Evolutionary conservation across 2,113 vertebrate species (phyloP).

Genomic region (Rhombomys opimus): DNA sequence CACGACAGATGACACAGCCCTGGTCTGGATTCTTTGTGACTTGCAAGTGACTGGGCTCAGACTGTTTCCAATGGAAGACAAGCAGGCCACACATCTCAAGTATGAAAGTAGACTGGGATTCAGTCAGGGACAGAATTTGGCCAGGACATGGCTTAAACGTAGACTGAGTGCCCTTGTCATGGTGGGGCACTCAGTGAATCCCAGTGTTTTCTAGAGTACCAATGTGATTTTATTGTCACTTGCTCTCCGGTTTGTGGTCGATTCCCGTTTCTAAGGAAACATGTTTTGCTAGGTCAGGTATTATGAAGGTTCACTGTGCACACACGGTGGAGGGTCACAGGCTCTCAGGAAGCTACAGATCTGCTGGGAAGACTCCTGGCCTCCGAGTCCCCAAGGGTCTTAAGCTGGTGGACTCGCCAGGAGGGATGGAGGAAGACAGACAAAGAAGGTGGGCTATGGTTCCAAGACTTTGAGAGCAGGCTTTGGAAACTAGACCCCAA

Average conservation of each 20-base stretch:
- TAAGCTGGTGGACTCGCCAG: no score
- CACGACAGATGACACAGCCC: neutral
- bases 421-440: neutral
- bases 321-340: neutral
- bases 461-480: neutral
- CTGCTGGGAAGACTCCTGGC: neutral
- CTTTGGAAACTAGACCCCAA: neutral
- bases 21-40: neutral
- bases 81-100: neutral
- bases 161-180: neutral
- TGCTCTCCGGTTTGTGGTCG: neutral
- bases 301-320: neutral
- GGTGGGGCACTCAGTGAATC: neutral
- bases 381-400: neutral
- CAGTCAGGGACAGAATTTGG: neutral
- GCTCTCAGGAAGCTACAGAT: neutral
- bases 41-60: accelerated
- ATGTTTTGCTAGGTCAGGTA: neutral
- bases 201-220: neutral
- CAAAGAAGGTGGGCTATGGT: neutral
- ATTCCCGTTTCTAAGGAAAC: neutral
- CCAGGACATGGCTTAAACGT: neutral
- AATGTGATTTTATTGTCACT: neutral
- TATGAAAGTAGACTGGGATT: neutral
- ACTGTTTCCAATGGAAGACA: neutral